Evolutionary conservation across 2,797 vertebrate genomes (phyloP).

Genomic region (Borostomias antarcticus): DNA sequence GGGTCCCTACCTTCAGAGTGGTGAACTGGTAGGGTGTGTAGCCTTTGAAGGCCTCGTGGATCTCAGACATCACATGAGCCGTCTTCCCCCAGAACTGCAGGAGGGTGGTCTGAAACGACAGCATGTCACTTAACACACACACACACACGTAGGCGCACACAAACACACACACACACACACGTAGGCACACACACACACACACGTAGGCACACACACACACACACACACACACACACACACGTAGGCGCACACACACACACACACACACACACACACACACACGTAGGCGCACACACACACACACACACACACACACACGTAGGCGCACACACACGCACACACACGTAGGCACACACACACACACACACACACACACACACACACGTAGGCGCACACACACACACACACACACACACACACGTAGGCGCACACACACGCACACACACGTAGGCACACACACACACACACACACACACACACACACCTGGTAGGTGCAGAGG

Average conservation of each 20-base stretch:
- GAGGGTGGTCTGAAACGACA: constrained; percentile 75
- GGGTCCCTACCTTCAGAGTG: too few species aligned
- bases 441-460: constrained; percentile 84
- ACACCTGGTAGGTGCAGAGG: constrained; percentile 81
- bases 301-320: constrained; percentile 84
- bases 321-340: too few species aligned
- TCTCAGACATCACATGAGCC: constrained; percentile 75
- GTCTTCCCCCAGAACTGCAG: constrained; percentile 87
- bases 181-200: too few species aligned
- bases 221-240: constrained; percentile 3
- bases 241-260: too few species aligned
- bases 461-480: constrained; percentile 80
- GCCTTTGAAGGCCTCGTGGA: constrained; percentile 73
- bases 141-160: too few species aligned
- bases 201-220: not conserved
- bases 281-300: constrained; percentile 80
- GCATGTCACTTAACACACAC: not conserved
- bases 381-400: not conserved
- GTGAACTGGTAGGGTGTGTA: constrained; percentile 77
- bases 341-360: not conserved
- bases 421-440: too few species aligned
- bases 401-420: too few species aligned
- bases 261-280: too few species aligned
- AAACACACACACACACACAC: constrained; percentile 72
- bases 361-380: constrained; percentile 4